phyloP scores from a whole-genome alignment of 2,797 vertebrate genomes.

The Cryptoblepharus egeriae region DNA sequence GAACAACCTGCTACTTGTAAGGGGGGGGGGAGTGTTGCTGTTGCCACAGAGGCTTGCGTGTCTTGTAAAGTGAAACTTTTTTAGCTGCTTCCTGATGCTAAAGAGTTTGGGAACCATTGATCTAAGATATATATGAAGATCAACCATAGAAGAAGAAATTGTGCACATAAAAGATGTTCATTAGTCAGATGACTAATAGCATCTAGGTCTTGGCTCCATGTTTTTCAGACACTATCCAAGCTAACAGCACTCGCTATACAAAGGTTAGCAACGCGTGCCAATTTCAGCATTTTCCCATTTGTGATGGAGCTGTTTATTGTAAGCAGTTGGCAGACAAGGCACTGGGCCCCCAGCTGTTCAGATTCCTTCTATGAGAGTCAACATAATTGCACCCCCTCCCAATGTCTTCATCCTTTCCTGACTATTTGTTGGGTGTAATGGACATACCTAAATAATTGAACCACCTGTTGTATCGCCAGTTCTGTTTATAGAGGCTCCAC shows the following conservation, averaged over 20 bases:
- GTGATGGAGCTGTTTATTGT: conserved; percentile 4
- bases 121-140: no score
- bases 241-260: rapidly evolving
- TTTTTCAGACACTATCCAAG: neutral
- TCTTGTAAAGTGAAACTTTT: no score
- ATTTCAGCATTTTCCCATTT: neutral
- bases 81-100: no score
- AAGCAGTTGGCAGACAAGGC: neutral
- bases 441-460: conserved; percentile 54
- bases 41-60: no score
- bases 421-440: conserved; percentile 23
- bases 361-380: conserved; percentile 23
- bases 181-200: neutral
- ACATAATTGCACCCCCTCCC: neutral
- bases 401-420: conserved; percentile 28
- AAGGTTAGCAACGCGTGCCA: rapidly evolving
- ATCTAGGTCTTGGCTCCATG: neutral
- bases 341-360: conserved; percentile 35
- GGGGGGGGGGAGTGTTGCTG: no score
- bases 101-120: no score
- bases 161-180: neutral
- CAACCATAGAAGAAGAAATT: no score
- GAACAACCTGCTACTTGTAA: no score
- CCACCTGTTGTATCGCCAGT: conserved; percentile 50
- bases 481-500: conserved; percentile 27